These are phyloP conservation scores for Catharus ustulatus DNA, from an alignment of 2,797 vertebrate genomes.

Conservation along the genomic window DNA sequence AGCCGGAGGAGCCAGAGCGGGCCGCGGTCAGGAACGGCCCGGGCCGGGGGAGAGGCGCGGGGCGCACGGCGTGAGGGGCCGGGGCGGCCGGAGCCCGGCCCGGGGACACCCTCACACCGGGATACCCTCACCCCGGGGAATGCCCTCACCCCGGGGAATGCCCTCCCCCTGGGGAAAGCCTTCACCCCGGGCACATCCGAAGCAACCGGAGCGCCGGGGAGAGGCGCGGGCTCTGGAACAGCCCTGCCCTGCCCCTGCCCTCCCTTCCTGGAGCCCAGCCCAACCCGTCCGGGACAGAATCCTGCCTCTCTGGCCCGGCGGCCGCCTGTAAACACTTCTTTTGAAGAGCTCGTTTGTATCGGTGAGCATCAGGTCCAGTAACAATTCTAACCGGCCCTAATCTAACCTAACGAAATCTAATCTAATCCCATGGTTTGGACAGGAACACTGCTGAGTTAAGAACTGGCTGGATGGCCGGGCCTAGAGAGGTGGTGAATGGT, in stretches of 20 bases:
- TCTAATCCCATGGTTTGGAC: background rate
- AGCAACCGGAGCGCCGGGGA: too few species aligned
- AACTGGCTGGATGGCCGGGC: background rate
- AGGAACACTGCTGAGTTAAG: background rate
- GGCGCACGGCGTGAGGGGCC: background rate
- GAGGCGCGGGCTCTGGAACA: too few species aligned
- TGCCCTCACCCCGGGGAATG: too few species aligned
- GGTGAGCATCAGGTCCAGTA: background rate
- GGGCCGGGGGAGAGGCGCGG: too few species aligned
- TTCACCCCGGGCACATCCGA: too few species aligned
- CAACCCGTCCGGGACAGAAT: background rate
- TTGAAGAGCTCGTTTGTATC: background rate
- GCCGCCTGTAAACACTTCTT: too few species aligned
- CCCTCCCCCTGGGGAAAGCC: too few species aligned
- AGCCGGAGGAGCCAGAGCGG: background rate
- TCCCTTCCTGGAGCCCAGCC: background rate
- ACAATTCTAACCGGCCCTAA: background rate
- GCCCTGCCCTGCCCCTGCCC: background rate
- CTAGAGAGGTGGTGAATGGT: accelerated
- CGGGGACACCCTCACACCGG: too few species aligned
- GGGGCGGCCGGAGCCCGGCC: accelerated
- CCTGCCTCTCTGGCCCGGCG: too few species aligned
- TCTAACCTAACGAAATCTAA: background rate
- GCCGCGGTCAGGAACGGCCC: too few species aligned
- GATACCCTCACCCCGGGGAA: too few species aligned